phyloP scores from a whole-genome alignment of 2,797 vertebrate species.

The Aythya fuligula region DNA sequence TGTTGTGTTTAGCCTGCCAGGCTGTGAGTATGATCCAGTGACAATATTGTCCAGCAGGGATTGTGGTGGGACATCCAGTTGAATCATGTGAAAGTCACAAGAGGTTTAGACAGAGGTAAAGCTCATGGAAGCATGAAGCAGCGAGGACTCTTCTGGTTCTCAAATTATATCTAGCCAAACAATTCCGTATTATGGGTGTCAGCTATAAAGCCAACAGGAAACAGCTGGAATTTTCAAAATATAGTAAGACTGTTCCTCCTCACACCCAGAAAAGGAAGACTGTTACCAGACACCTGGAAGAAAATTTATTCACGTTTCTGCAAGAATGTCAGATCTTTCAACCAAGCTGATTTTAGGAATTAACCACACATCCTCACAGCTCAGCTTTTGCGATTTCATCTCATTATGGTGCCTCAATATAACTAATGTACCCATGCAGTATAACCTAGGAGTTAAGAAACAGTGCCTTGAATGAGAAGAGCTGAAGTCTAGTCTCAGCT shows the following conservation, averaged over 20 bases:
- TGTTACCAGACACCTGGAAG: neutral
- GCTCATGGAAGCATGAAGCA: neutral
- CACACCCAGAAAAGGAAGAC: neutral
- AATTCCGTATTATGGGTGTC: neutral
- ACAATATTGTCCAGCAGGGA: neutral
- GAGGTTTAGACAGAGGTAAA: neutral
- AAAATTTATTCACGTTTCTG: neutral
- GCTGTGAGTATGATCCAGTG: neutral
- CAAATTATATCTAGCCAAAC: neutral
- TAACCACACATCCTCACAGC: rapidly evolving
- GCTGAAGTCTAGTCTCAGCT: neutral
- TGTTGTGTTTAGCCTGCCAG: rapidly evolving
- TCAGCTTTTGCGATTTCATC: neutral
- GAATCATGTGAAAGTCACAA: rapidly evolving
- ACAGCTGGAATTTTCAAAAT: neutral
- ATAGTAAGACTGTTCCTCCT: neutral
- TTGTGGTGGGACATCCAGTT: neutral
- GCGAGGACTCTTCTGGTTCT: neutral
- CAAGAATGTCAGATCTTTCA: neutral
- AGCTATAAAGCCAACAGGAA: neutral
- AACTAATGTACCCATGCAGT: neutral
- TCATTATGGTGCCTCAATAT: rapidly evolving
- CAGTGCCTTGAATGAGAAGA: neutral
- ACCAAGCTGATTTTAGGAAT: neutral
- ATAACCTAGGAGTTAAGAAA: neutral